Evolutionary conservation across 2,888 invertebrate genomes (phyloP), one percentile per base, ranked within the genome.

Genomic region (Sepiola atlantica): DNA sequence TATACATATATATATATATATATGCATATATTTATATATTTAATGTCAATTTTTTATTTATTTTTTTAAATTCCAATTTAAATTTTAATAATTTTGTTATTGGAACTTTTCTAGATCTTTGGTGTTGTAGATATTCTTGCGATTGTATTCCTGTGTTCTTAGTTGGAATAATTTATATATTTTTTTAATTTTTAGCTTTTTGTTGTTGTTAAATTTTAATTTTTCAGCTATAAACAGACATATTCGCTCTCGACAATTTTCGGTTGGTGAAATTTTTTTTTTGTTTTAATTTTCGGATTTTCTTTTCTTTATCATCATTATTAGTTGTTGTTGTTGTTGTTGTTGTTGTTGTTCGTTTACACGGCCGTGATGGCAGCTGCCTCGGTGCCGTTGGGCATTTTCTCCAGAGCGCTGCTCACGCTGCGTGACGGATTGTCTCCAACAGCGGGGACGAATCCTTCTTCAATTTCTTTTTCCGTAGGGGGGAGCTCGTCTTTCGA

Each of bases 401-500:
- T 95, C 45, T 93, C 94, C 16, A 77, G 77, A n/a, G 35, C 94
- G 94, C 35, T 95, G 94, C 45, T 94, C 24, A n/a, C 90, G 94
- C n/a, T 90, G 90, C 35, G 77, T n/a, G 77, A 77, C 14, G 77
- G 77, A 28, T 35, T 94, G 14, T 93, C 94, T 8, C 94, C 95
- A 77, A 55, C 35, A 21, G 8, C 93, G 77, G 91, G 92, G 77
- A 35, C 77, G 91, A 35, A 92, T 93, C 94, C 94, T 61, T 91
- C 93, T 55, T 91, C 55, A 35, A 20, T 94, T 35, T 96, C 96
- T 32, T 96, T 95, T 14, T 96, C 95, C n/a, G 96, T 91, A 90
- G 96, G 96, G 90, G 96, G 96, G 94, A 97, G 95, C 95, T 97
- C 96, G 57, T 96, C 94, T 94, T 96, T 96, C 20, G 97, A 97